Evolutionary conservation across 2,113 vertebrate genomes (phyloP).

Genomic region (Smithornis capensis): DNA sequence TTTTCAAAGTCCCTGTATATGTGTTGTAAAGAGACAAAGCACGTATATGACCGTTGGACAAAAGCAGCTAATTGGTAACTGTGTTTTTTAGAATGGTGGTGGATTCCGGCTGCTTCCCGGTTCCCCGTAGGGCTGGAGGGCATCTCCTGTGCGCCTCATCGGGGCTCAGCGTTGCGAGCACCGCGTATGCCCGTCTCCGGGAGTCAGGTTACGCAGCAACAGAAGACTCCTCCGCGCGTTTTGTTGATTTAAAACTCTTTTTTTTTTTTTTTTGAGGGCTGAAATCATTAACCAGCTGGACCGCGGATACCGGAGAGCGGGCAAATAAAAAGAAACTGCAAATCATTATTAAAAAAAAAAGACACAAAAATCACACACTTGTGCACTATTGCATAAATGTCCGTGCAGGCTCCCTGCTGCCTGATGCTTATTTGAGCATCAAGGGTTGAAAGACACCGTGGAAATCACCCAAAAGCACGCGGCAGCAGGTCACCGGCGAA

Average conservation of each 20-base stretch:
- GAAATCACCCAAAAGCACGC: slow-evolving; percentile 17
- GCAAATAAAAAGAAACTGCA: not conserved
- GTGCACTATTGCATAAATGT: not conserved
- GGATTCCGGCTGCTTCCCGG: not conserved
- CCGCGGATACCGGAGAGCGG: not conserved
- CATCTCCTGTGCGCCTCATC: not conserved
- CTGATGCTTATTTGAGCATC: not conserved
- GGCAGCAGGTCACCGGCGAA: not conserved
- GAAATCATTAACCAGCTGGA: slow-evolving; percentile 22
- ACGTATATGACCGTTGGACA: fast-evolving
- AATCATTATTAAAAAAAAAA: not conserved
- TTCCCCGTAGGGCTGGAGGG: not conserved
- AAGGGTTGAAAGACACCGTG: not conserved
- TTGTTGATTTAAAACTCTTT: not conserved
- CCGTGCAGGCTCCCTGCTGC: not conserved
- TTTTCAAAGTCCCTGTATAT: not conserved
- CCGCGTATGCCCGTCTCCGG: not conserved
- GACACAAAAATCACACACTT: not conserved
- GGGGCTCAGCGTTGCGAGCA: not conserved
- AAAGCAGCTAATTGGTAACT: not conserved
- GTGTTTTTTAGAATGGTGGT: not conserved
- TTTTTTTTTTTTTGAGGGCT: not conserved
- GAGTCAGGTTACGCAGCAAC: not conserved
- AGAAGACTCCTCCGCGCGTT: not conserved
- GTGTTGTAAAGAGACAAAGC: not conserved